Evolutionary conservation across 2,113 vertebrate genomes (phyloP).

Genomic region (Candoia aspera): DNA sequence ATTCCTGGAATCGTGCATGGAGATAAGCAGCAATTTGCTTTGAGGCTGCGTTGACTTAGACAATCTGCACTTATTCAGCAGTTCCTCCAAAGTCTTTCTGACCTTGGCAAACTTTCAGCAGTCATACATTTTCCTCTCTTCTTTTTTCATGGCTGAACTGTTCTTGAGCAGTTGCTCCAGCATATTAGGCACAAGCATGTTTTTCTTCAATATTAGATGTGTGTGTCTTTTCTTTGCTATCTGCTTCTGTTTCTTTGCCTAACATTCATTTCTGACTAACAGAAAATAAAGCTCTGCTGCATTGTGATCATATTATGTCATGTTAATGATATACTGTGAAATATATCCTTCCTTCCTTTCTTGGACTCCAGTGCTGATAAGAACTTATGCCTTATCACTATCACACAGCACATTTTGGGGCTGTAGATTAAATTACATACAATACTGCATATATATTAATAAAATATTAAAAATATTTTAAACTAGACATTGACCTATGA

Average conservation of each 20-base stretch:
- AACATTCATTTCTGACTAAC: conserved; percentile 31
- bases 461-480: not conserved
- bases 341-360: no score
- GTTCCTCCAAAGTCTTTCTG: conserved; percentile 26
- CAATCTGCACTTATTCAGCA: conserved; percentile 37
- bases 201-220: conserved; percentile 23
- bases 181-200: not conserved
- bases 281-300: conserved; percentile 30
- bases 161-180: conserved; percentile 24
- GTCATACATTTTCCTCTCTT: conserved; percentile 35
- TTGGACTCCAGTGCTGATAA: not conserved
- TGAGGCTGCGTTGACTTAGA: conserved; percentile 10
- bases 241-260: conserved; percentile 30
- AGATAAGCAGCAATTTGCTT: not conserved
- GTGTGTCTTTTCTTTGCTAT: conserved; percentile 1
- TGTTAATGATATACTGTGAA: not conserved
- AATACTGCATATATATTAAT: not conserved
- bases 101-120: conserved; percentile 15
- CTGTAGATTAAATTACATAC: conserved; percentile 30
- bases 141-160: conserved; percentile 29
- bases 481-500: not conserved
- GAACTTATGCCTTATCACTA: not conserved
- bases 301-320: conserved; percentile 21
- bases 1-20: not conserved
- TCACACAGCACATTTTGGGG: not conserved